A percentile compares a stretch with the other conserved stretches of the same genome.
phyloP scores from a whole-genome alignment of 2,797 vertebrate genomes.

The Lophius americanus region DNA sequence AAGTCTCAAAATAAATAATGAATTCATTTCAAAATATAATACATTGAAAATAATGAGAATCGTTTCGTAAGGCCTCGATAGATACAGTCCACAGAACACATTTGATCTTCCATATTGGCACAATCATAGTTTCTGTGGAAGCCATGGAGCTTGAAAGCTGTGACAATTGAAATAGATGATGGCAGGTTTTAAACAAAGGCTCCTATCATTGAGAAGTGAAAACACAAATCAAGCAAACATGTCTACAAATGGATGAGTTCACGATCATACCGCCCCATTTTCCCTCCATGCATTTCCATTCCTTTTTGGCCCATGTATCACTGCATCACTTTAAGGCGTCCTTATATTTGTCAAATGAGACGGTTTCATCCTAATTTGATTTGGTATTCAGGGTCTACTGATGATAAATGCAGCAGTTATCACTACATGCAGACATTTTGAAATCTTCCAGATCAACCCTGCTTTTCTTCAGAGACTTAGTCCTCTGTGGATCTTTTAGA shows the following conservation, averaged over 20 bases:
- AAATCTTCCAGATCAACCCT: constrained; percentile 48
- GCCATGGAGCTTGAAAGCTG: too few relatives aligned
- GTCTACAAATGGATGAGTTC: background rate
- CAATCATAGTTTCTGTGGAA: too few relatives aligned
- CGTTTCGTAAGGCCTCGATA: too few relatives aligned
- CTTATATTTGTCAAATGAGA: constrained; percentile 15
- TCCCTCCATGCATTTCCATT: constrained; percentile 11
- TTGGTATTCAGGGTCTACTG: constrained; percentile 8
- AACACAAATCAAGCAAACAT: too few relatives aligned
- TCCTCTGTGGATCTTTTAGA: constrained; percentile 44
- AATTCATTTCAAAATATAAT: too few relatives aligned
- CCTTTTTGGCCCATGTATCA: background rate
- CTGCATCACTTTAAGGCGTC: background rate
- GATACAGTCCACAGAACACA: too few relatives aligned
- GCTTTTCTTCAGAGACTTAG: constrained; percentile 44
- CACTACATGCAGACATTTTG: constrained; percentile 33
- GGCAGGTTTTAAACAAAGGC: too few relatives aligned
- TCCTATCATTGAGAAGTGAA: background rate
- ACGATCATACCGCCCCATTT: background rate
- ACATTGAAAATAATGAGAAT: too few relatives aligned
- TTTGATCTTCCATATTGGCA: too few relatives aligned
- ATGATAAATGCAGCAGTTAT: constrained; percentile 37
- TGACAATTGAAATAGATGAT: too few relatives aligned
- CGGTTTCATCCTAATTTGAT: constrained; percentile 31
- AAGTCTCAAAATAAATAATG: too few relatives aligned